These are phyloP conservation scores for Yponomeuta evonymella DNA, from an alignment of 2,888 invertebrate species.

Conservation along the genomic window DNA sequence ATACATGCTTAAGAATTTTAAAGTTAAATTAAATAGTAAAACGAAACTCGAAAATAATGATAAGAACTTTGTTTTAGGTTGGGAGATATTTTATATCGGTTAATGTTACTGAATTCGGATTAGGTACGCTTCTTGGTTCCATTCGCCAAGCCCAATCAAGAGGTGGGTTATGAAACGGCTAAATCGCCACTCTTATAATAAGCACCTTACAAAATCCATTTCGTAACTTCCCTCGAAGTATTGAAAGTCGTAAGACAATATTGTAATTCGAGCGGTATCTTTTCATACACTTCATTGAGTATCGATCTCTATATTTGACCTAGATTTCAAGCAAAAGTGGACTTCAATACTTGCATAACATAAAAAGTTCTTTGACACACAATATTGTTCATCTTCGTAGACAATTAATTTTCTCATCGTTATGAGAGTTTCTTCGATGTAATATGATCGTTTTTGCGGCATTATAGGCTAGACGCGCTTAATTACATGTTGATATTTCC, in stretches of 20 bases:
- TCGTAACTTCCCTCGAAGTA: conserved; percentile 1
- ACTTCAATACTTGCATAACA: not conserved
- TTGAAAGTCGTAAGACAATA: conserved; percentile 14
- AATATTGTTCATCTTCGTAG: not conserved
- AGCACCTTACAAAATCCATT: conserved; percentile 13
- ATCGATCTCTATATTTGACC: not conserved
- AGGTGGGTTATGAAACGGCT: conserved; percentile 42
- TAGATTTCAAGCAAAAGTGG: not conserved
- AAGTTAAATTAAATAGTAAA: no score
- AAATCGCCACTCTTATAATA: conserved; percentile 20
- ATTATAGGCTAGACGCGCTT: not conserved
- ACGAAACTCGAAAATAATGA: no score
- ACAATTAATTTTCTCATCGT: not conserved
- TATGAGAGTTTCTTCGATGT: not conserved
- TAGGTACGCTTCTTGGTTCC: conserved; percentile 11
- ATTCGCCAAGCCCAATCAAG: conserved; percentile 24
- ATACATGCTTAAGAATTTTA: no score
- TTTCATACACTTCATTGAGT: not conserved
- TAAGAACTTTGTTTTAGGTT: no score
- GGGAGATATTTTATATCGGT: not conserved
- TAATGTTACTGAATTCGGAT: not conserved
- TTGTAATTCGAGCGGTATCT: conserved; percentile 6
- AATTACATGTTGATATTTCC: not conserved
- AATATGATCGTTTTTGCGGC: not conserved
- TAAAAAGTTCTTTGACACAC: not conserved